phyloP scores from a whole-genome alignment of 2,888 invertebrate genomes.

The Apoda limacodes region DNA sequence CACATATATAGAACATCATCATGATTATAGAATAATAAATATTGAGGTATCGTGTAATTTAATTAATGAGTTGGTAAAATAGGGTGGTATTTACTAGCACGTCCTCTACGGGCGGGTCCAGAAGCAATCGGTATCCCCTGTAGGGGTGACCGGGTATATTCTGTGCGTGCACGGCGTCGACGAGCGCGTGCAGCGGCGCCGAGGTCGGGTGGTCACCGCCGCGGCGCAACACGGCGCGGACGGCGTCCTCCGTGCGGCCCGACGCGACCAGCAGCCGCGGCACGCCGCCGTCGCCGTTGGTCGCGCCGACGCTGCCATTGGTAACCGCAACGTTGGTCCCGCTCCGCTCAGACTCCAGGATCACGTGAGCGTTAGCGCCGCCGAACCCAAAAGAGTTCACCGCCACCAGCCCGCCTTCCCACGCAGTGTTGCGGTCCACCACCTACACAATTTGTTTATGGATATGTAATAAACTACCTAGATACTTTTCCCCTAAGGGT shows the following conservation, averaged over 20 bases:
- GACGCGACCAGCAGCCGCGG: conserved; percentile 82
- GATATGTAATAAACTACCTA: too few relatives aligned
- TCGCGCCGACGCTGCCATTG: conserved; percentile 60
- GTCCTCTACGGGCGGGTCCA: conserved; percentile 47
- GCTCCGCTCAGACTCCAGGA: conserved; percentile 81
- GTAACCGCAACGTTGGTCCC: too few relatives aligned
- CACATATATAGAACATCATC: too few relatives aligned
- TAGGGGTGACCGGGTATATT: conserved; percentile 81
- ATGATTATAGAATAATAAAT: too few relatives aligned
- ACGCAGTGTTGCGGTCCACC: conserved; percentile 83
- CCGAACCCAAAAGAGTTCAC: conserved; percentile 99
- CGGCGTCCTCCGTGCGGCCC: conserved; percentile 87
- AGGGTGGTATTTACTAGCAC: too few relatives aligned
- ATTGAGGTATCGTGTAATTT: too few relatives aligned
- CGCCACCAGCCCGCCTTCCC: conserved; percentile 92
- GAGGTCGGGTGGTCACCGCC: conserved; percentile 72
- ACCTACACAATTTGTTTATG: too few relatives aligned
- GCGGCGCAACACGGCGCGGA: conserved; percentile 73
- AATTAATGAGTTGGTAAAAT: neutral
- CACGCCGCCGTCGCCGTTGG: conserved; percentile 59
- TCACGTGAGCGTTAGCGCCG: conserved; percentile 94
- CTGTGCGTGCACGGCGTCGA: conserved; percentile 79
- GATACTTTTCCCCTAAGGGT: too few relatives aligned
- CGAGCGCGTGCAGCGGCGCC: conserved; percentile 79
- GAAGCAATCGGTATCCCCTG: conserved; percentile 85